phyloP scores from a whole-genome alignment of 2,888 invertebrate genomes.

The Hylaea fasciaria region DNA sequence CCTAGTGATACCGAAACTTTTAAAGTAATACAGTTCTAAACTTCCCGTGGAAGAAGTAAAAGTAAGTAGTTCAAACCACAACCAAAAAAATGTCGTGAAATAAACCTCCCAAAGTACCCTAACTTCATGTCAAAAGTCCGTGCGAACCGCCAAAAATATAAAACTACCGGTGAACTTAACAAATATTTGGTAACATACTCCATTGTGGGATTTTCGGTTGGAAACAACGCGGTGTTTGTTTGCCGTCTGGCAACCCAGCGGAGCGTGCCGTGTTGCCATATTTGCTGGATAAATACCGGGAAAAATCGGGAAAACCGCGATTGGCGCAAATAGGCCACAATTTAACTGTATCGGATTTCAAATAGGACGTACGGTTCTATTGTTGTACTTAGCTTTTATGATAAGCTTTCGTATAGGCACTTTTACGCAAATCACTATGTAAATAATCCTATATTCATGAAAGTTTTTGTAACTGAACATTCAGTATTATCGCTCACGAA shows the following conservation, averaged over 20 bases:
- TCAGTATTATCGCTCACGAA: too few relatives aligned
- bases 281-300: conserved; percentile 70
- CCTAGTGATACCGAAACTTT: too few relatives aligned
- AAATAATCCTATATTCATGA: too few relatives aligned
- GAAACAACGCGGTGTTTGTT: conserved; percentile 44
- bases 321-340: conserved; percentile 44
- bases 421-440: too few relatives aligned
- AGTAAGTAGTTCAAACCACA: background rate
- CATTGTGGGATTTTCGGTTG: conserved; percentile 53
- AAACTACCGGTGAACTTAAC: conserved; percentile 45
- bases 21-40: too few relatives aligned
- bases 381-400: background rate
- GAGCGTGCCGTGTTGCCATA: conserved; percentile 61
- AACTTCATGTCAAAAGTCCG: conserved; percentile 23
- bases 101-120: conserved; percentile 12
- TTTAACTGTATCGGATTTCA: conserved; percentile 39
- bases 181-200: conserved; percentile 61
- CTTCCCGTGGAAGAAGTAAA: background rate
- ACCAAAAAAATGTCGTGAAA: conserved; percentile 7
- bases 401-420: too few relatives aligned
- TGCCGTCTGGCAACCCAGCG: conserved; percentile 60
- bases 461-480: too few relatives aligned
- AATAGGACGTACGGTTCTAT: conserved; percentile 23
- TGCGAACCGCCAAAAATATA: conserved; percentile 40
- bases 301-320: conserved; percentile 57